Base-by-base conservation (phyloP, 1,140 invertebrate species). In the Elymnias hypermnestra region DNA sequence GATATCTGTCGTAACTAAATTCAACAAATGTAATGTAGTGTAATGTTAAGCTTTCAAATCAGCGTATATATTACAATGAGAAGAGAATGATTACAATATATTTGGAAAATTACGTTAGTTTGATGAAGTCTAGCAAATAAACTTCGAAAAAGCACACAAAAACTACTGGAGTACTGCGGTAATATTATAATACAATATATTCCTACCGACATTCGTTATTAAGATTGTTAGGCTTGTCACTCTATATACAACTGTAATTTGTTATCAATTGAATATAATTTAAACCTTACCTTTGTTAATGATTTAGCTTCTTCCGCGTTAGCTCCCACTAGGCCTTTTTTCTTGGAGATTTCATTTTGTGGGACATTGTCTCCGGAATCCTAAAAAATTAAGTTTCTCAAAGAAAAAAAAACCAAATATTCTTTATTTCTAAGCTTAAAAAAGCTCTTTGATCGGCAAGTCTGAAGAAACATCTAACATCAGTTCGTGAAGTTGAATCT, bases 321-420 rank as follows among this genome's bases (percentile, higher is more conserved):
- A 1, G 51, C 19, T 19, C 68, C 69, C 2, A 65, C 70, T n/a
- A 3, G 74, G 71, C 7, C 76, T 58, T 45, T n/a, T n/a, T 83
- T 83, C 65, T 82, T 82, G 13, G 62, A 53, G 0, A 70, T 63
- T 55, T 83, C 79, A 28, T 66, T 76, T 35, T 71, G 72, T 3
- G 68, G 60, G 6, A 53, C 68, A 13, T 61, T 76, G 38, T 83
- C 79, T 1, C 77, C 79, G 2, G 79, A 14, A 42, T 83, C 79
- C 79, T 83, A 29, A n/a, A 17, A n/a, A n/a, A n/a, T n/a, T n/a
- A n/a, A n/a, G n/a, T n/a, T n/a, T n/a, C n/a, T n/a, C n/a, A n/a
- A n/a, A n/a, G n/a, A n/a, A n/a, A n/a, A n/a, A n/a, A n/a, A n/a
- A n/a, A n/a, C n/a, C n/a, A 6, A 8, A 5, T 3, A 15, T 10